A percentile compares a stretch with the other conserved stretches of the same genome.
phyloP scores from a whole-genome alignment of 2,797 vertebrate genomes.

The Sciaenops ocellatus region DNA sequence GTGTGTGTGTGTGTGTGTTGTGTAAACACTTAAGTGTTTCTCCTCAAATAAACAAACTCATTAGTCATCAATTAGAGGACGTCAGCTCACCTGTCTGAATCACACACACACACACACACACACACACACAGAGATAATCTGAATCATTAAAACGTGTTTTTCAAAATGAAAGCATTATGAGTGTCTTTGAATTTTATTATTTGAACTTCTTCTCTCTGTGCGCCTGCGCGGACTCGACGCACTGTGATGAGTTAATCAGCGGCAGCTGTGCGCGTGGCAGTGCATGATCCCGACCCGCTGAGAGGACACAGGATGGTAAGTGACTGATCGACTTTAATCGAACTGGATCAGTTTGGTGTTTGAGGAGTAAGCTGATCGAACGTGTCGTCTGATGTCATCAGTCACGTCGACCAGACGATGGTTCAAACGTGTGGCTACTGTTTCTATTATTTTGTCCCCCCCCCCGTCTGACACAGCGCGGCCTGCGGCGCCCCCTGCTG shows the following conservation, averaged over 20 bases:
- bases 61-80: slow-evolving; percentile 72
- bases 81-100: too few species aligned
- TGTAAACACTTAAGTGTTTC: slow-evolving; percentile 72
- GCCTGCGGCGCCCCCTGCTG: slow-evolving; percentile 29
- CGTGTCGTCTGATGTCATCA: background rate
- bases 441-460: background rate
- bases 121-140: too few species aligned
- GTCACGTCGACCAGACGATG: background rate
- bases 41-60: slow-evolving; percentile 78
- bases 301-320: slow-evolving; percentile 47
- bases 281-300: background rate
- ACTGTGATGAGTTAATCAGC: slow-evolving; percentile 32
- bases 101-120: too few species aligned
- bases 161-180: too few species aligned
- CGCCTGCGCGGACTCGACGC: background rate
- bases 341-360: background rate
- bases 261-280: slow-evolving; percentile 60
- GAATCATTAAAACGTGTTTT: too few species aligned
- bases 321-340: background rate
- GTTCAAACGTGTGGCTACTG: too few species aligned
- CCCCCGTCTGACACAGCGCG: background rate
- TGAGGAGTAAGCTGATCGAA: background rate
- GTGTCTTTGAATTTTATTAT: too few species aligned
- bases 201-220: background rate
- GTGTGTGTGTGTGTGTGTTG: slow-evolving; percentile 61